Conservation (phyloP, 2,888 invertebrate genomes). For the Baccha elongata region DNA sequence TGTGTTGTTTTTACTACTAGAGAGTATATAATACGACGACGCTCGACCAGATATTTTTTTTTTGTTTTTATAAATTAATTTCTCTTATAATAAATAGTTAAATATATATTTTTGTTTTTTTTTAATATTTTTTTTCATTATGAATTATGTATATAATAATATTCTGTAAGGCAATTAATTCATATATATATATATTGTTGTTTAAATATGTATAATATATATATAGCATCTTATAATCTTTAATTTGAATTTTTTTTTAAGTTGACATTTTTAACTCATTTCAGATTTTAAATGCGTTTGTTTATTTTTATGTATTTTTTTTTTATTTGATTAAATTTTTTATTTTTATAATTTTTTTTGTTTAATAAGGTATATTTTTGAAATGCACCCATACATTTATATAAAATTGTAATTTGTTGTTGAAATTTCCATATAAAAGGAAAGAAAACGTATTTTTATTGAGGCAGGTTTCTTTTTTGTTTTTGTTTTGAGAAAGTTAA, state of each 20-base stretch:
- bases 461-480: slow-evolving; percentile 50
- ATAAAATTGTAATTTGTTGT: slow-evolving; percentile 31
- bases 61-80: slow-evolving; percentile 62
- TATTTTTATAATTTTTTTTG: slow-evolving; percentile 12
- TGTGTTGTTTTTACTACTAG: slow-evolving; percentile 58
- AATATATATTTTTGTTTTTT: slow-evolving; percentile 64
- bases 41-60: slow-evolving; percentile 61
- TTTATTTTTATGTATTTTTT: slow-evolving; percentile 33
- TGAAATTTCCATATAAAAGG: slow-evolving; percentile 4
- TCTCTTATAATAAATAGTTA: slow-evolving; percentile 71
- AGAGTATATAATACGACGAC: slow-evolving; percentile 72
- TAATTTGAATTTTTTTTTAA: slow-evolving; percentile 59
- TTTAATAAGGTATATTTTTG: slow-evolving; percentile 66
- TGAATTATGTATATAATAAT: slow-evolving; percentile 74
- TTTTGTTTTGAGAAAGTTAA: background rate
- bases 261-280: slow-evolving; percentile 67
- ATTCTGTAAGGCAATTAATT: slow-evolving; percentile 74
- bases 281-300: slow-evolving; percentile 66
- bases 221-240: slow-evolving; percentile 68
- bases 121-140: slow-evolving; percentile 44
- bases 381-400: slow-evolving; percentile 73
- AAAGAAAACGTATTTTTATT: slow-evolving; percentile 30
- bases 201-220: slow-evolving; percentile 68
- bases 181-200: slow-evolving; percentile 69
- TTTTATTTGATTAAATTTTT: slow-evolving; percentile 30